phyloP scores from a whole-genome alignment of 2,888 invertebrate species.

The Willowsia nigromaculata region DNA sequence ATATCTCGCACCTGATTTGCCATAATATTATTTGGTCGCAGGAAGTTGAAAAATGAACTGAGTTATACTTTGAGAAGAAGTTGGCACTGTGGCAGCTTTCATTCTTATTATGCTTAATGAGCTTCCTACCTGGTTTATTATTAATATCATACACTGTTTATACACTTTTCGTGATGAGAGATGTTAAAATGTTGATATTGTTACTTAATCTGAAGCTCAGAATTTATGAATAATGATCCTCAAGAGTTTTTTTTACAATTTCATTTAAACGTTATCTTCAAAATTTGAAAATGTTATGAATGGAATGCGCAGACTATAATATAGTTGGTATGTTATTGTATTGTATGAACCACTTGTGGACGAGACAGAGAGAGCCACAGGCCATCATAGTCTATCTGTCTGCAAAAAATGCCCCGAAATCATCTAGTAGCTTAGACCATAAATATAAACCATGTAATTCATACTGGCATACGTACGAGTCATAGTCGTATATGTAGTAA shows the following conservation, averaged over 20 bases:
- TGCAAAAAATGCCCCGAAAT: slow-evolving; percentile 3
- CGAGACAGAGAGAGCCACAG: not conserved
- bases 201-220: no score
- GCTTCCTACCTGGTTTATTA: not conserved
- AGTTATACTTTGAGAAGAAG: not conserved
- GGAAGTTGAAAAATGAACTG: slow-evolving; percentile 3
- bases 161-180: not conserved
- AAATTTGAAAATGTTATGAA: not conserved
- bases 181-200: not conserved
- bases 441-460: slow-evolving; percentile 15
- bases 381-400: not conserved
- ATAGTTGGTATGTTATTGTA: not conserved
- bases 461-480: not conserved
- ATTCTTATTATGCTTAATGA: not conserved
- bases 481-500: not conserved
- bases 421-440: not conserved
- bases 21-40: slow-evolving; percentile 15
- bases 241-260: not conserved
- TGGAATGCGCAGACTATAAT: not conserved
- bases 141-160: not conserved
- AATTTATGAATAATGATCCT: no score
- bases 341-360: not conserved
- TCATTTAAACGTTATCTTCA: no score
- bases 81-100: not conserved
- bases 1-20: slow-evolving; percentile 39